A percentile compares a stretch with the other conserved stretches of the same genome.
Evolutionary conservation across 2,888 invertebrate species (phyloP).

Genomic region (Drosophila gaucha): DNA sequence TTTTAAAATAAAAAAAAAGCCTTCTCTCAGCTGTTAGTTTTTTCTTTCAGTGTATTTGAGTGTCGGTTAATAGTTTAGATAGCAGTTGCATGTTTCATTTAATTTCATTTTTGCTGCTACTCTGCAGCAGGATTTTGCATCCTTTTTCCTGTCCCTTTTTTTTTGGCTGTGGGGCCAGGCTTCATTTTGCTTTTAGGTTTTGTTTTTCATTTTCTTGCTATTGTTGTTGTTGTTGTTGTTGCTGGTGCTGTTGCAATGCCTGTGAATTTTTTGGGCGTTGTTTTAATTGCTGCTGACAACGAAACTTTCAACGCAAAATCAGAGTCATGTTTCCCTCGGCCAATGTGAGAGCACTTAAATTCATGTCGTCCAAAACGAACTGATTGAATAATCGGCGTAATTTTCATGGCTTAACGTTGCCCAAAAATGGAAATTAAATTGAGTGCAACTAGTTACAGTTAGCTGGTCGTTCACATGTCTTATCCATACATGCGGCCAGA

Average conservation of each 20-base stretch:
- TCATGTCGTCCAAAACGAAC: constrained; percentile 26
- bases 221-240: background rate
- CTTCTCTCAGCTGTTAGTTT: accelerated
- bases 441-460: constrained; percentile 1
- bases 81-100: constrained; percentile 52
- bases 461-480: background rate
- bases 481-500: background rate
- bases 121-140: constrained; percentile 28
- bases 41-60: background rate
- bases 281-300: constrained; percentile 78
- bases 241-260: constrained; percentile 32
- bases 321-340: constrained; percentile 37
- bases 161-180: constrained; percentile 25
- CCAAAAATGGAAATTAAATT: constrained; percentile 22
- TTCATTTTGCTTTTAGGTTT: constrained; percentile 36
- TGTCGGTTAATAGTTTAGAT: background rate
- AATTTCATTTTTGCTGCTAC: constrained; percentile 59
- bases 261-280: constrained; percentile 58
- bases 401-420: constrained; percentile 10
- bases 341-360: constrained; percentile 41
- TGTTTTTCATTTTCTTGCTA: constrained; percentile 22
- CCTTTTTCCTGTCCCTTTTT: constrained; percentile 12
- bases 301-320: constrained; percentile 71
- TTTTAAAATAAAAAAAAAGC: no score
- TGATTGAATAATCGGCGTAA: constrained; percentile 49